Conservation (phyloP, 2,113 vertebrate genomes). For the Engraulis encrasicolus region DNA sequence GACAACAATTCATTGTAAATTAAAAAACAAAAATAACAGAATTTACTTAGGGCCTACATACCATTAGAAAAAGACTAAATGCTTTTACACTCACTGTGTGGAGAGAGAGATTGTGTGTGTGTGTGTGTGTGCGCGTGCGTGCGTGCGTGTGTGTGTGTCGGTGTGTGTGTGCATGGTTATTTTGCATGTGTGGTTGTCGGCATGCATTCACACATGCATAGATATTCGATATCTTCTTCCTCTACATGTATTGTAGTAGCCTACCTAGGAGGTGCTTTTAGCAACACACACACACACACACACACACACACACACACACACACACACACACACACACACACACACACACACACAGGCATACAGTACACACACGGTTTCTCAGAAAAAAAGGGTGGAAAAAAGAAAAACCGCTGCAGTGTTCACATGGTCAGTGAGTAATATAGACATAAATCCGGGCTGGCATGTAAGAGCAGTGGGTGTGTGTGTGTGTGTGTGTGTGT, state of each 20-base stretch:
- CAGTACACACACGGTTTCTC: neutral
- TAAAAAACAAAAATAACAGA: neutral
- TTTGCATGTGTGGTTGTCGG: too few species aligned
- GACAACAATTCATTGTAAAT: neutral
- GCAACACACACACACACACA: neutral
- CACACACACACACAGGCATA: neutral
- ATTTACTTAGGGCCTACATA: neutral
- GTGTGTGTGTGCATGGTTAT: too few species aligned
- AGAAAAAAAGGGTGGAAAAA: too few species aligned
- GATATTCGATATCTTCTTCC: neutral
- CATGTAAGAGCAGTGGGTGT: neutral
- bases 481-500: too few species aligned
- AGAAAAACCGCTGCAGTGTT: neutral
- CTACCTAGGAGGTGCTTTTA: neutral
- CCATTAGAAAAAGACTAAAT: neutral
- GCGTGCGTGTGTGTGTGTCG: too few species aligned
- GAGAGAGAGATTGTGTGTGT: too few species aligned
- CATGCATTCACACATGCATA: too few species aligned
- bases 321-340: neutral
- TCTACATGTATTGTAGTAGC: neutral
- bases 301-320: neutral
- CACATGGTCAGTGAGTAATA: slow-evolving; percentile 9
- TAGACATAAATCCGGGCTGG: neutral
- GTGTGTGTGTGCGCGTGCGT: too few species aligned
- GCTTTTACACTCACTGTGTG: too few species aligned